Conservation (phyloP, 2,797 vertebrate species). For the Protosalanx chinensis region DNA sequence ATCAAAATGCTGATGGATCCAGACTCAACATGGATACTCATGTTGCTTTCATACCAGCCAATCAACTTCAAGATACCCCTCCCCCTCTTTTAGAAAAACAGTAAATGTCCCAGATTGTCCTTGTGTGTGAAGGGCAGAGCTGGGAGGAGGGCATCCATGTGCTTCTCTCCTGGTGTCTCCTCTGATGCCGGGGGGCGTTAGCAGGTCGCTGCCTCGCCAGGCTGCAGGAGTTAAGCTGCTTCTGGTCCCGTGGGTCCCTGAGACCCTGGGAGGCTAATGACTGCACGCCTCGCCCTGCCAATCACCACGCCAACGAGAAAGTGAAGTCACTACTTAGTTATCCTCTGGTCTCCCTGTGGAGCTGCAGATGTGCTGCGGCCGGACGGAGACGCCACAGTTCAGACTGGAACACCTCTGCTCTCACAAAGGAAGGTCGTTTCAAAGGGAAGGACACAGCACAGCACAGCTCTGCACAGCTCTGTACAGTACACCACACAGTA, state of each 20-base stretch:
- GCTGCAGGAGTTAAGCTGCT: constrained; percentile 12
- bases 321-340: constrained; percentile 8
- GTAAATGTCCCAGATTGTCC: constrained; percentile 3
- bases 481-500: no score
- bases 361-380: not conserved
- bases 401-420: no score
- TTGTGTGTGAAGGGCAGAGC: constrained; percentile 4
- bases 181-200: constrained; percentile 5
- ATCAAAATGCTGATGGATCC: not conserved
- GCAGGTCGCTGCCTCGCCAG: not conserved
- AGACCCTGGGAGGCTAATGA: constrained; percentile 2
- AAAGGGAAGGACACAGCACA: not conserved
- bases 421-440: not conserved
- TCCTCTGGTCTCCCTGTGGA: not conserved
- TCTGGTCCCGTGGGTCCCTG: not conserved
- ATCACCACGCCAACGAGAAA: constrained; percentile 2
- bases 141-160: constrained; percentile 1
- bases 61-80: not conserved
- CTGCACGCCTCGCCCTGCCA: constrained; percentile 5
- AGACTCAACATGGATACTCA: not conserved
- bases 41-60: not conserved
- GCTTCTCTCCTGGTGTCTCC: constrained; percentile 1
- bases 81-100: not conserved
- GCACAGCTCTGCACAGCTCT: not conserved
- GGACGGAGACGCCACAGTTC: no score